Conservation (phyloP, 2,888 invertebrate genomes). For the Digitonthophagus gazella region DNA sequence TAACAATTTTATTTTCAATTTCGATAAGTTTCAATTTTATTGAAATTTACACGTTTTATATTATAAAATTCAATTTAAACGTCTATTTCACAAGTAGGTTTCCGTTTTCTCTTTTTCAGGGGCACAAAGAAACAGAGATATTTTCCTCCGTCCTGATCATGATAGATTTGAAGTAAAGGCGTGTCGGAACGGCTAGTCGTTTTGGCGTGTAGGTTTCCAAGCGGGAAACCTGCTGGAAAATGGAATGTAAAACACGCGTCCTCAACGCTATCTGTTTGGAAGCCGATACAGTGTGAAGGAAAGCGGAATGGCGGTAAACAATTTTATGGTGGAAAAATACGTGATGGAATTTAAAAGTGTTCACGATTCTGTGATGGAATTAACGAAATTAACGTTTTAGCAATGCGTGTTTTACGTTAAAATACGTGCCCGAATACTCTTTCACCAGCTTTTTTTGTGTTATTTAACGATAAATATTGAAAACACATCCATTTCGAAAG, state of each 20-base stretch:
- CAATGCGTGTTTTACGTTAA: too few species aligned
- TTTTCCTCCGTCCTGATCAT: background rate
- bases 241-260: background rate
- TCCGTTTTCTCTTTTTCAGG: background rate
- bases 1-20: too few species aligned
- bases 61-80: too few species aligned
- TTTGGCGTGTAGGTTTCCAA: background rate
- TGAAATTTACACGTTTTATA: too few species aligned
- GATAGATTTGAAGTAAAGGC: background rate
- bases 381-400: too few species aligned
- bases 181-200: background rate
- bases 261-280: background rate
- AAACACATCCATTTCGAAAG: background rate
- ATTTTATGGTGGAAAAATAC: background rate
- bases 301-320: background rate
- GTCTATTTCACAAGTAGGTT: too few species aligned
- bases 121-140: background rate
- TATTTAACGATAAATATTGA: too few species aligned
- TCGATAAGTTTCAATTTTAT: too few species aligned
- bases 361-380: too few species aligned
- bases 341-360: background rate
- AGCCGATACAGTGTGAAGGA: background rate
- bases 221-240: background rate
- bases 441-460: background rate
- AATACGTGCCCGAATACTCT: too few species aligned